These are phyloP conservation scores for Andrena marginata DNA, from an alignment of 2,888 invertebrate species.

Conservation along the genomic window DNA sequence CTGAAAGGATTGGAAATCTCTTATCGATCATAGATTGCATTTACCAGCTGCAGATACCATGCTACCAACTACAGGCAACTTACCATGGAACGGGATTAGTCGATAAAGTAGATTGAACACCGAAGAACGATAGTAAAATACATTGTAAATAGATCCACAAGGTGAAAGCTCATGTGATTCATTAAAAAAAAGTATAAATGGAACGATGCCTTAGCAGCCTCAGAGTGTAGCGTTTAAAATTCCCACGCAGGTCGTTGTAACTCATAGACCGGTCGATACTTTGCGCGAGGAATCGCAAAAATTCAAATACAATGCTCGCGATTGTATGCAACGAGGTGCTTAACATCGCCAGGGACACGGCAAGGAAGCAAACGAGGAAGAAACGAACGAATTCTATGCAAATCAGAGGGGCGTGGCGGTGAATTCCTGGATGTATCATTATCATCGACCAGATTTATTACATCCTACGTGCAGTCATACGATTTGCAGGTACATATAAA, in stretches of 20 bases:
- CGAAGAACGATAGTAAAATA: not conserved
- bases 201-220: not conserved
- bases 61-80: conserved; percentile 20
- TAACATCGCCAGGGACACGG: not conserved
- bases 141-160: not conserved
- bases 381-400: conserved; percentile 63
- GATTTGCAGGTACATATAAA: conserved; percentile 48
- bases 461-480: conserved; percentile 51
- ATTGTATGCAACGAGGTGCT: conserved; percentile 30
- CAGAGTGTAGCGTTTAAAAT: not conserved
- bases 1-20: not conserved
- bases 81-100: not conserved
- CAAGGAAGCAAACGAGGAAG: conserved; percentile 38
- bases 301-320: not conserved
- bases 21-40: not conserved
- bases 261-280: not conserved
- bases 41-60: not conserved
- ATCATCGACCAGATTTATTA: conserved; percentile 57
- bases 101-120: conserved; percentile 2
- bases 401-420: conserved; percentile 55
- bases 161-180: no score
- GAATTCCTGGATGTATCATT: conserved; percentile 57
- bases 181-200: no score
- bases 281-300: not conserved
- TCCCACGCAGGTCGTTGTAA: not conserved